Conservation (phyloP, 2,797 vertebrate genomes). For the Enteromius anoplus region DNA sequence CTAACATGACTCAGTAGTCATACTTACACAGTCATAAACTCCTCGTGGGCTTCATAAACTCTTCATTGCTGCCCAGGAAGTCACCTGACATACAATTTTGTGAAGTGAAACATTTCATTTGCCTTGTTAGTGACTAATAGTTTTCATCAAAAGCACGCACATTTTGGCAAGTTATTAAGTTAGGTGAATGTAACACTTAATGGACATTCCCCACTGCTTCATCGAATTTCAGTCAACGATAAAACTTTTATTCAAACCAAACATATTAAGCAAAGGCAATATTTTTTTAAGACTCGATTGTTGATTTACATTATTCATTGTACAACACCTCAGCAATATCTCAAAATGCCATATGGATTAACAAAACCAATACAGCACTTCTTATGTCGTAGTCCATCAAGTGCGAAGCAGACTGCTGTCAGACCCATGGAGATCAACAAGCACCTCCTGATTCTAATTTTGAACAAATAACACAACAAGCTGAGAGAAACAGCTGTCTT, state of each 20-base stretch:
- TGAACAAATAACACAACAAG: slow-evolving; percentile 32
- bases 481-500: slow-evolving; percentile 44
- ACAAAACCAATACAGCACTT: background rate
- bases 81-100: slow-evolving; percentile 23
- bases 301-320: background rate
- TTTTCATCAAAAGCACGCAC: background rate
- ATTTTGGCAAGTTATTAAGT: background rate
- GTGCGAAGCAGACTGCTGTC: slow-evolving; percentile 35
- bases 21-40: slow-evolving; percentile 18
- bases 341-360: background rate
- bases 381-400: background rate
- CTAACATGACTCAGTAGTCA: slow-evolving; percentile 17
- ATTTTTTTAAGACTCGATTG: background rate
- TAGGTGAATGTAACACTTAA: background rate
- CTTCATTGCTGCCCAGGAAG: background rate
- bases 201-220: background rate
- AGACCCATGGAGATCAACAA: slow-evolving; percentile 17
- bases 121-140: background rate
- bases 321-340: background rate
- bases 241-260: background rate
- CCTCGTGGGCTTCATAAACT: slow-evolving; percentile 14
- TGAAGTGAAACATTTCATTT: slow-evolving; percentile 34
- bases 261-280: background rate
- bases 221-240: background rate
- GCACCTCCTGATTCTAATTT: slow-evolving; percentile 41